Conservation (phyloP, 2,797 vertebrate genomes). For the Alca torda region DNA sequence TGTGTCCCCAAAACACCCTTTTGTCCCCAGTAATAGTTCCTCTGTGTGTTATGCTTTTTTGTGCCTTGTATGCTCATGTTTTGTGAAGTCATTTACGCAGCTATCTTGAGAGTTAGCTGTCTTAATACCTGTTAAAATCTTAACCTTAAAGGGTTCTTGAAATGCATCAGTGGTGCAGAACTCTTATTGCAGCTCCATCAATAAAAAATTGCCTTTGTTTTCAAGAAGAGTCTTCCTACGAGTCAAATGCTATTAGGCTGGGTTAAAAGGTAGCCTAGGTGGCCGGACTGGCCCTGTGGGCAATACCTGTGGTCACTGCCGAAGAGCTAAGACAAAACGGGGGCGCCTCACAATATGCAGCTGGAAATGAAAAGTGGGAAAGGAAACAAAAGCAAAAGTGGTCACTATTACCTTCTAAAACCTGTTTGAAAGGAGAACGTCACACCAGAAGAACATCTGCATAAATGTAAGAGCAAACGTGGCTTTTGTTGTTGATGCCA, state of each 20-base stretch:
- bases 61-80: not conserved
- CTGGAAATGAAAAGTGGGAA: not conserved
- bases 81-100: not conserved
- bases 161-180: not conserved
- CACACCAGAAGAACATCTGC: not conserved
- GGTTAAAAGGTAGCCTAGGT: not conserved
- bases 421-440: not conserved
- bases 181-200: not conserved
- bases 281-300: not conserved
- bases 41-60: not conserved
- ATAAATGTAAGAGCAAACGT: not conserved
- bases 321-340: not conserved
- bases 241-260: not conserved
- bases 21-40: not conserved
- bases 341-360: not conserved
- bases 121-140: not conserved
- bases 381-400: not conserved
- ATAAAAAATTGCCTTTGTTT: not conserved
- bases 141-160: not conserved
- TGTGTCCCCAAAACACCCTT: rapidly evolving
- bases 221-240: not conserved
- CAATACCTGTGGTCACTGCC: not conserved
- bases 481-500: not conserved
- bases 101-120: not conserved
- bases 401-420: not conserved